A percentile compares a stretch with the other conserved stretches of the same genome.
Evolutionary conservation across 2,888 invertebrate genomes (phyloP).

Genomic region (Cerceris ruficornis): DNA sequence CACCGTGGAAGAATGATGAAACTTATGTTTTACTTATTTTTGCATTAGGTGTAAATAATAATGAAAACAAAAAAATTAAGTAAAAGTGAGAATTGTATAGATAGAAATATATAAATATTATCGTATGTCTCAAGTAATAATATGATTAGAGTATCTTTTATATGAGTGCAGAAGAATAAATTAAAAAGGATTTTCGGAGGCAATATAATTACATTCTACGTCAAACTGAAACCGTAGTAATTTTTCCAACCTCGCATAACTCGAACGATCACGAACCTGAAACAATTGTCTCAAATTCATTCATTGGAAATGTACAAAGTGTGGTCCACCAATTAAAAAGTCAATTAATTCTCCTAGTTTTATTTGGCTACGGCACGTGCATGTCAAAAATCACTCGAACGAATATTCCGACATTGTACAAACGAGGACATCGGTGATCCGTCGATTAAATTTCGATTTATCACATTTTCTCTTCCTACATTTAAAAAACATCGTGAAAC

Average conservation of each 20-base stretch:
- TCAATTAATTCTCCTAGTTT: neutral
- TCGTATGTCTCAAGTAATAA: no score
- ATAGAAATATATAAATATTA: neutral
- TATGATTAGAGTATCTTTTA: no score
- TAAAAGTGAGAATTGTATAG: neutral
- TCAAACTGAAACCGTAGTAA: no score
- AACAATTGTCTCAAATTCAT: no score
- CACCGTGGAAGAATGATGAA: neutral
- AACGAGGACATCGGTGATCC: constrained; percentile 10
- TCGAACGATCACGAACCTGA: no score
- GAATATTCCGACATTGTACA: neutral
- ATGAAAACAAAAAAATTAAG: neutral
- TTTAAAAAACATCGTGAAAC: constrained; percentile 17
- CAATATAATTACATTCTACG: no score
- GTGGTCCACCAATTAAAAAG: no score
- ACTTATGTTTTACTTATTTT: neutral
- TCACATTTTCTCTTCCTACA: constrained; percentile 32
- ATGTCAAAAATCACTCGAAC: neutral
- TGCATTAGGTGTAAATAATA: neutral
- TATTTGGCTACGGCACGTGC: neutral
- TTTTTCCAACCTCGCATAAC: no score
- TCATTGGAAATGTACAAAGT: no score
- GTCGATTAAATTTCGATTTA: constrained; percentile 38
- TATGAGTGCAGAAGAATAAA: no score
- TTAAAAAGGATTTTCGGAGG: no score